Percentiles rank a stretch among this genome's conserved stretches.
Conservation (phyloP, 2,888 invertebrate genomes). For the Antheraea yamamai region DNA sequence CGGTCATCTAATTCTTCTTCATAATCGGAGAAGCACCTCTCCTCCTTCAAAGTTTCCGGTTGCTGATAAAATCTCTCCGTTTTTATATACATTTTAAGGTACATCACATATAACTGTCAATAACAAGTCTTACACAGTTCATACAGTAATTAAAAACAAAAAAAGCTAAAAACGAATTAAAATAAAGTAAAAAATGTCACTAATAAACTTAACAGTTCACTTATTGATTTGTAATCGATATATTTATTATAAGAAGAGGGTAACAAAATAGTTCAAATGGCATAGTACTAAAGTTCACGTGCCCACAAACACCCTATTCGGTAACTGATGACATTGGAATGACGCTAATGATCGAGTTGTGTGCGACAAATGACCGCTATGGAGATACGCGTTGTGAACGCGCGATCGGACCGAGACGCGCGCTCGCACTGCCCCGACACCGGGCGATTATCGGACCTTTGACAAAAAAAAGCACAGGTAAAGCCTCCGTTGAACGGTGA, state of each 20-base stretch:
- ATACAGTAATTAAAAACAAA: slow-evolving; percentile 14
- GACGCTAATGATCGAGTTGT: slow-evolving; percentile 10
- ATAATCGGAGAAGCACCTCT: slow-evolving; percentile 67
- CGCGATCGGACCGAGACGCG: slow-evolving; percentile 61
- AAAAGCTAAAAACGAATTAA: not conserved
- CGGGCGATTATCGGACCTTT: slow-evolving; percentile 62
- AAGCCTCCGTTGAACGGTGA: slow-evolving; percentile 25
- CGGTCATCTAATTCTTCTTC: slow-evolving; percentile 72
- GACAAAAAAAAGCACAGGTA: slow-evolving; percentile 67
- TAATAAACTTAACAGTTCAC: slow-evolving; percentile 11
- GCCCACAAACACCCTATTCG: slow-evolving; percentile 3
- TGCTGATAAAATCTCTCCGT: slow-evolving; percentile 74
- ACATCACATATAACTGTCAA: slow-evolving; percentile 52
- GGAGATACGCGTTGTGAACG: slow-evolving; percentile 38
- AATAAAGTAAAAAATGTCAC: not conserved
- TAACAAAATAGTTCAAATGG: slow-evolving; percentile 2
- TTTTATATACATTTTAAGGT: slow-evolving; percentile 76
- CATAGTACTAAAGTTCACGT: slow-evolving; percentile 14
- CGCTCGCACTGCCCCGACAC: slow-evolving; percentile 67
- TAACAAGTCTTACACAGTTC: slow-evolving; percentile 30
- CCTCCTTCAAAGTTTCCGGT: slow-evolving; percentile 65
- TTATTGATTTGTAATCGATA: not conserved
- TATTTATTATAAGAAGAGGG: not conserved
- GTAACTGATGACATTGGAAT: slow-evolving; percentile 3
- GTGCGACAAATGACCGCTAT: slow-evolving; percentile 5